Evolutionary conservation across 2,797 vertebrate genomes (phyloP), one percentile per base, ranked within the genome.

Genomic region (Phoebastria nigripes): DNA sequence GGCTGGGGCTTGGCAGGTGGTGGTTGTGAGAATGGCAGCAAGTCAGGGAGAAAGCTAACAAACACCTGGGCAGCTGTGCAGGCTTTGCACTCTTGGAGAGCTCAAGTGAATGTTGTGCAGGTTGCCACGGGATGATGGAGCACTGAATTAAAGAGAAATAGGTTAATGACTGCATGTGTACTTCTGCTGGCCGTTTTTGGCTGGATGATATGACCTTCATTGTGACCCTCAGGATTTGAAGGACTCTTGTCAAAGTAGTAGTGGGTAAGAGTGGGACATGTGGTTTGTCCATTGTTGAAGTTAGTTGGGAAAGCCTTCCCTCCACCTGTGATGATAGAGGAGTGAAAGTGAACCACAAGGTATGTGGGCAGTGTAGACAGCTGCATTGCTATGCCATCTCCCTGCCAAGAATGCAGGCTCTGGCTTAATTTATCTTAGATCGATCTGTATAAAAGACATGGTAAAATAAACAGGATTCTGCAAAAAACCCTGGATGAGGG

Each of bases 211-310:
- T 0, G 7, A 35, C 9, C 46, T 85, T 41, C 11, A 3, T 12
- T 35, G 47, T 67, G 54, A 26, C 74, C 39, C 35, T 42, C 9
- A 5, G 55, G 35, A 9, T 13, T 11, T 8, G 41, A 37, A 84
- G 28, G 41, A 12, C 33, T 54, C 28, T 33, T 41, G 54, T 12
- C 28, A 37, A n/a, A 86, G 76, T 12, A 46, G 46, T 3, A 15
- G 66, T 25, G 33, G 9, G 21, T 47, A 18, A 21, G 47, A 28
- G 26, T 20, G 20, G 35, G 28, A 16, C 2, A 0, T 41, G 73
- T 35, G 39, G 31, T 28, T 63, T 63, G 56, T 17, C 35, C 5
- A 0, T 35, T 0, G 0, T 9, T 70, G 56, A 2, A 3, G 44
- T 42, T 24, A 14, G 56, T 0, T 33, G 65, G 56, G 56, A 71